Evolutionary conservation across 92 coral and sea anemone genomes (phyloP).

Genomic region (Diadumene lineata): DNA sequence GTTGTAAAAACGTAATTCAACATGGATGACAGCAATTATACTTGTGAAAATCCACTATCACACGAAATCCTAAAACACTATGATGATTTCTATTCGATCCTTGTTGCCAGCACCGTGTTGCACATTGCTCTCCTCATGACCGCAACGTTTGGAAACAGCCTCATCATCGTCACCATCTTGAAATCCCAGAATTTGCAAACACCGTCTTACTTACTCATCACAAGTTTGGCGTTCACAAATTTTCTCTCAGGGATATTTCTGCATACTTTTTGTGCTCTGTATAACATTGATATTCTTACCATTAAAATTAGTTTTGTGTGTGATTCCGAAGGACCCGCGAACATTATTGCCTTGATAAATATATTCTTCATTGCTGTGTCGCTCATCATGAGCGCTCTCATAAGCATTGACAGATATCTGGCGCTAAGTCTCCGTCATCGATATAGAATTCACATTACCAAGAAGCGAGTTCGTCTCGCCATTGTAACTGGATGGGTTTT

Average conservation of each 20-base stretch:
- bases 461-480: constrained; percentile 31
- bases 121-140: neutral
- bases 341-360: constrained; percentile 2
- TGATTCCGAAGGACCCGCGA: neutral
- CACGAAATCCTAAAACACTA: neutral
- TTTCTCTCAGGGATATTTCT: constrained; percentile 36
- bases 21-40: neutral
- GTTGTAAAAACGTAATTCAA: no score
- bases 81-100: neutral
- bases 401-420: constrained; percentile 30
- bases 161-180: constrained; percentile 36
- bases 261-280: constrained; percentile 13
- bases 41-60: neutral
- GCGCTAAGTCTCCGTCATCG: constrained; percentile 39
- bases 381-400: constrained; percentile 2
- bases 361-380: constrained; percentile 6
- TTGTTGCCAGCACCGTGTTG: neutral
- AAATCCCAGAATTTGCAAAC: constrained; percentile 40
- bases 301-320: constrained; percentile 17
- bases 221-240: constrained; percentile 48
- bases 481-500: constrained; percentile 35
- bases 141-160: constrained; percentile 25
- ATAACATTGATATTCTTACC: neutral
- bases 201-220: constrained; percentile 45
- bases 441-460: constrained; percentile 26